A percentile compares a stretch with the other conserved stretches of the same genome.
Evolutionary conservation across 2,113 vertebrate species (phyloP).

Genomic region (Platysternon megacephalum): DNA sequence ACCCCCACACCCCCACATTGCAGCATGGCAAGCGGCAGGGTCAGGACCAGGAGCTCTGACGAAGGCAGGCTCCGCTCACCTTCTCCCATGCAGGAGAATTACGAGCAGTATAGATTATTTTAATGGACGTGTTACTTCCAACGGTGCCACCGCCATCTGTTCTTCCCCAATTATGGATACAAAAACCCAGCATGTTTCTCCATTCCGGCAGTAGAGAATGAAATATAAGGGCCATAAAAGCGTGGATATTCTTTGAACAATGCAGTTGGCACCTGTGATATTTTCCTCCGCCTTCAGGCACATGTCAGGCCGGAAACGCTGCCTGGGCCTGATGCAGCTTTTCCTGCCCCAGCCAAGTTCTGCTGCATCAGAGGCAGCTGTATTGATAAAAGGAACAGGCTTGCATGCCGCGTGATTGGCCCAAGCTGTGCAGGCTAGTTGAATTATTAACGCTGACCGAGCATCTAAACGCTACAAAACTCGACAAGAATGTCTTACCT

Average conservation of each 20-base stretch:
- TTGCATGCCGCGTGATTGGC: neutral
- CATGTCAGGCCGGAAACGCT: neutral
- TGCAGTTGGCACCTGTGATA: constrained; percentile 65
- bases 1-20: too few relatives aligned
- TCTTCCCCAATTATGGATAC: constrained; percentile 82
- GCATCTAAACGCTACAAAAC: constrained; percentile 12
- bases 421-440: neutral
- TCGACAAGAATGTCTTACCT: constrained; percentile 33
- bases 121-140: constrained; percentile 81
- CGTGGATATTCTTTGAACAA: constrained; percentile 75
- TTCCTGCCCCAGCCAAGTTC: rapidly evolving
- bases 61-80: constrained; percentile 38
- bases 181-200: constrained; percentile 81
- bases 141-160: constrained; percentile 79
- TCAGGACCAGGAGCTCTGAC: neutral
- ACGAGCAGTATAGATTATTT: constrained; percentile 82
- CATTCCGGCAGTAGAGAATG: constrained; percentile 80
- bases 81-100: constrained; percentile 66
- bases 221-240: constrained; percentile 77
- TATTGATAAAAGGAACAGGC: neutral
- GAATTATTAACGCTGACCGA: constrained; percentile 6
- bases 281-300: neutral
- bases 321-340: neutral
- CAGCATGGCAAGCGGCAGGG: neutral
- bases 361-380: neutral